These are phyloP conservation scores for Apostichopus japonicus DNA, from an alignment of 35 echinoderm and acorn worm species.

Conservation along the genomic window DNA sequence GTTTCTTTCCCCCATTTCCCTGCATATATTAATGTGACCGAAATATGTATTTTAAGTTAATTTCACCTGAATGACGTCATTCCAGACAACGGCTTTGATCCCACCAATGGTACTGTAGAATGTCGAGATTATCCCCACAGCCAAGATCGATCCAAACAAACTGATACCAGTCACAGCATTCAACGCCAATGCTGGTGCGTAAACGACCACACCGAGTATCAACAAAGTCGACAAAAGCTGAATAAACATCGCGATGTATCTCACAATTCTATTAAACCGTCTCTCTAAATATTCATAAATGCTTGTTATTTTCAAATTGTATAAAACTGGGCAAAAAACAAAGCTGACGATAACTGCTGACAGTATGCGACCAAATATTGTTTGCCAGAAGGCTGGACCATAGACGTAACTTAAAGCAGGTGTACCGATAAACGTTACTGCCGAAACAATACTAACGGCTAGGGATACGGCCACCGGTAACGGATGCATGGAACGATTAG, in stretches of 20 bases:
- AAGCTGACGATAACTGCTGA: not conserved
- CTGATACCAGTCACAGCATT: conserved; percentile 58
- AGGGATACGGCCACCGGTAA: not conserved
- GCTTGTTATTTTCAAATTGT: conserved; percentile 41
- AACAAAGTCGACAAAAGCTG: not conserved
- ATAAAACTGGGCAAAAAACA: conserved; percentile 32
- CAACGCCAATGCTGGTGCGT: conserved; percentile 49
- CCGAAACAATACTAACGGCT: not conserved
- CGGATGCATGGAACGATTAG: not conserved
- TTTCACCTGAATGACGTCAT: conserved; percentile 39
- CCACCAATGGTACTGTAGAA: conserved; percentile 52
- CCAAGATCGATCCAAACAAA: not conserved
- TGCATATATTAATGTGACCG: not conserved
- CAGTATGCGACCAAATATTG: not conserved
- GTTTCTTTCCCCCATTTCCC: not conserved
- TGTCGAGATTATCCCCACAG: conserved; percentile 43
- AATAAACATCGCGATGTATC: conserved; percentile 9
- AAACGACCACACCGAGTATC: conserved; percentile 36
- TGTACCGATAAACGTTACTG: not conserved
- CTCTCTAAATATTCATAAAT: conserved; percentile 52
- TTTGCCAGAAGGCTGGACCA: not conserved
- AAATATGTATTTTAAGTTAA: not conserved
- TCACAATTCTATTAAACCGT: conserved; percentile 24
- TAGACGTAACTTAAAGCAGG: not conserved
- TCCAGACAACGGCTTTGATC: conserved; percentile 54